A percentile compares a stretch with the other conserved stretches of the same genome.
Evolutionary conservation across 1,140 invertebrate species (phyloP).

Genomic region (Chironomus tepperi): DNA sequence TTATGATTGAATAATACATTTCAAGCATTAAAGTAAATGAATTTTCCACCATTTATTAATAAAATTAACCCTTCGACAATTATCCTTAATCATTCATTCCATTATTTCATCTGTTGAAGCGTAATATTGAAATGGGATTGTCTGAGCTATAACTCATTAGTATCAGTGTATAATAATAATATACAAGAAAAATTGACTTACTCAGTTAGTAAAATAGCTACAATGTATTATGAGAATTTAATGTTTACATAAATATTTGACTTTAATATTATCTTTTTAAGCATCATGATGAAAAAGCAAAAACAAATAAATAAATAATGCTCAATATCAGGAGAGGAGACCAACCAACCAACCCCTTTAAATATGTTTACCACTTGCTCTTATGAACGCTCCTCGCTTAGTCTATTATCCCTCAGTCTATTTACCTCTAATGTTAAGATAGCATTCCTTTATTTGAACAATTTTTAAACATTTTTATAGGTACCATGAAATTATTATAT

Average conservation of each 20-base stretch:
- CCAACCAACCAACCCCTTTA: not conserved
- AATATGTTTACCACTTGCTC: not conserved
- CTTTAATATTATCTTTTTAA: constrained; percentile 17
- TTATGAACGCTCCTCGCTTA: not conserved
- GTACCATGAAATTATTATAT: no score
- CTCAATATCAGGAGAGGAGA: not conserved
- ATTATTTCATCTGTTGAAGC: not conserved
- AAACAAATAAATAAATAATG: constrained; percentile 16
- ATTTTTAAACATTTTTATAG: not conserved
- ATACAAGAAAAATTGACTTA: not conserved
- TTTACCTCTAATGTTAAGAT: not conserved
- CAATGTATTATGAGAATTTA: not conserved
- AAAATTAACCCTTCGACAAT: not conserved
- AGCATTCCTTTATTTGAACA: not conserved
- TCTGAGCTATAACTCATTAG: not conserved
- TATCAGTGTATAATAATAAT: not conserved
- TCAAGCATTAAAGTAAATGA: not conserved
- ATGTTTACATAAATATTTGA: constrained; percentile 22
- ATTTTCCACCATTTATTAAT: not conserved
- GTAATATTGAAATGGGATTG: not conserved
- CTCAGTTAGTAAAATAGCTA: not conserved
- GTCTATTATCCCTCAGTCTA: not conserved
- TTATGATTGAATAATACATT: no score
- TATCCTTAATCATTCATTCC: not conserved
- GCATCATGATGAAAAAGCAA: constrained; percentile 17